Evolutionary conservation across 30 jellyfish, hydroid and myxozoan genomes (phyloP).

Genomic region (Mastigias papua): DNA sequence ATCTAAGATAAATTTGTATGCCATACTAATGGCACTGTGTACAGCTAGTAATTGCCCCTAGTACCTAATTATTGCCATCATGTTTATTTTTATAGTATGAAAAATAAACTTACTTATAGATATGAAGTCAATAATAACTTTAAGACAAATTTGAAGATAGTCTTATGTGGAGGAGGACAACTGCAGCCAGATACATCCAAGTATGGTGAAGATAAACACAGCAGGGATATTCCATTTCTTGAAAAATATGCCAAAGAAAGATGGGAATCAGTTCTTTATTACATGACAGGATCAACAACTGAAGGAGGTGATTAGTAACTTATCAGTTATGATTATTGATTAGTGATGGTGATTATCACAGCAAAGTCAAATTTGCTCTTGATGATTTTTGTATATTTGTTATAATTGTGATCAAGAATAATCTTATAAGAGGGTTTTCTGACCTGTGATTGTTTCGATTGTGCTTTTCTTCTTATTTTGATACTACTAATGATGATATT

Average conservation of each 20-base stretch:
- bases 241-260: conserved; percentile 96
- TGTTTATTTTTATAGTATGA: not conserved
- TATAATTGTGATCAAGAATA: not conserved
- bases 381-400: not conserved
- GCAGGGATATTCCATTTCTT: conserved; percentile 90
- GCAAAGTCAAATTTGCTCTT: not conserved
- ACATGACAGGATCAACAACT: conserved; percentile 95
- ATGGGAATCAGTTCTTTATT: conserved; percentile 96
- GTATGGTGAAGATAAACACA: conserved; percentile 96
- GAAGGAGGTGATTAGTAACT: conserved; percentile 87
- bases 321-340: not conserved
- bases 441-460: too few species aligned
- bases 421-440: too few species aligned
- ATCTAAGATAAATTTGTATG: too few species aligned
- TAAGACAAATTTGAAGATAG: conserved; percentile 79
- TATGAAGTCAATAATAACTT: conserved; percentile 82
- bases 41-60: too few species aligned
- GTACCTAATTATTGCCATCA: too few species aligned
- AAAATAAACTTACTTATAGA: conserved; percentile 13
- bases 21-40: too few species aligned
- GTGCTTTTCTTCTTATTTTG: too few species aligned
- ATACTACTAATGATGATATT: not conserved
- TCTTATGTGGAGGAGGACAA: conserved; percentile 95
- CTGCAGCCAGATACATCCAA: conserved; percentile 88
- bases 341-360: conserved; percentile 2